Conservation (phyloP, 2,113 vertebrate genomes). For the Microcebus jonahi region DNA sequence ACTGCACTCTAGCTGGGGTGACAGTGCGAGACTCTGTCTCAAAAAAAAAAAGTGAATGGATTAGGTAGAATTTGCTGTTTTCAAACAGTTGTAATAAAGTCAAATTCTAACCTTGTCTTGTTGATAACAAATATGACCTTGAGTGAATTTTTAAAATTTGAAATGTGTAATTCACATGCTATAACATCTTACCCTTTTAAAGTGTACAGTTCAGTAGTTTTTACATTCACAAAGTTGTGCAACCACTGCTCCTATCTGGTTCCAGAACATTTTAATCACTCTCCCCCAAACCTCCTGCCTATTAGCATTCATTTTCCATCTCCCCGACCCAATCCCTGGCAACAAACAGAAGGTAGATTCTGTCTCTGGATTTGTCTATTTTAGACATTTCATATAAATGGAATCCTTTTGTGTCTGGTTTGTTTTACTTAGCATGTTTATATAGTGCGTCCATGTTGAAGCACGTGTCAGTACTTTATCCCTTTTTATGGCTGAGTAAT, state of each 20-base stretch:
- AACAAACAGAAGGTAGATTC: slow-evolving; percentile 27
- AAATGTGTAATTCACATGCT: background rate
- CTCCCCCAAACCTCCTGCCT: background rate
- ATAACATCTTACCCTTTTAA: background rate
- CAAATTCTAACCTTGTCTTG: background rate
- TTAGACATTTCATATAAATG: background rate
- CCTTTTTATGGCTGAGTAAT: slow-evolving; percentile 18
- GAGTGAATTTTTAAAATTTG: background rate
- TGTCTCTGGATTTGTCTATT: background rate
- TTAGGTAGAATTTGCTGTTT: no score
- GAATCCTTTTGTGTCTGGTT: slow-evolving; percentile 19
- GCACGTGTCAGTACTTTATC: background rate
- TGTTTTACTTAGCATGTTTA: slow-evolving; percentile 30
- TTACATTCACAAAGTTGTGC: background rate
- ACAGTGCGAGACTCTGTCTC: no score
- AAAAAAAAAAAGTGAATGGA: no score
- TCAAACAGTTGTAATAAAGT: background rate
- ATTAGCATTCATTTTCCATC: background rate
- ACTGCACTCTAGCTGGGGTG: no score
- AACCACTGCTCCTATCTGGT: background rate
- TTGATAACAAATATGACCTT: background rate
- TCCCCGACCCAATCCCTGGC: background rate
- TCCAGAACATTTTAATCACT: background rate
- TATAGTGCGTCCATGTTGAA: background rate
- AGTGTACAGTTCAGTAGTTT: background rate